A percentile compares a stretch with the other conserved stretches of the same genome.
Evolutionary conservation across 2,888 invertebrate species (phyloP).

Genomic region (Camponotus fellah): DNA sequence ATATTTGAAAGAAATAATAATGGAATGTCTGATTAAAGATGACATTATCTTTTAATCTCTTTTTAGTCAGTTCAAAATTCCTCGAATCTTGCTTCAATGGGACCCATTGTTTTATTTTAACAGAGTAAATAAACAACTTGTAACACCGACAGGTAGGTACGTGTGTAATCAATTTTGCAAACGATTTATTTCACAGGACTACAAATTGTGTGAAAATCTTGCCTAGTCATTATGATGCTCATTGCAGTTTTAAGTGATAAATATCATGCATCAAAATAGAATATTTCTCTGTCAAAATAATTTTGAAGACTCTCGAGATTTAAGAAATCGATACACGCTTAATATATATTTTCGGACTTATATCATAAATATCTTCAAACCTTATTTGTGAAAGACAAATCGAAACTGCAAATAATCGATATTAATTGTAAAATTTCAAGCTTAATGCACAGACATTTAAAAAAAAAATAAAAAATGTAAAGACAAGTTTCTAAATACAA

Average conservation of each 20-base stretch:
- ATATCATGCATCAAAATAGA: constrained; percentile 11
- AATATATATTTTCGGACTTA: too few species aligned
- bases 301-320: background rate
- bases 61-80: constrained; percentile 32
- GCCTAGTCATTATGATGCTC: constrained; percentile 26
- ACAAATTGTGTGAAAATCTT: constrained; percentile 33
- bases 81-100: constrained; percentile 35
- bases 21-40: constrained; percentile 18
- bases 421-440: background rate
- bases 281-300: background rate
- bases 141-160: constrained; percentile 46
- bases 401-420: background rate
- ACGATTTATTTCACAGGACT: constrained; percentile 36
- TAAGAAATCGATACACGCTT: background rate
- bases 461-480: background rate
- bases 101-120: constrained; percentile 60
- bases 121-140: constrained; percentile 33
- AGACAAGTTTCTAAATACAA: background rate
- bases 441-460: background rate
- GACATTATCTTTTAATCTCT: constrained; percentile 28
- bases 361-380: background rate
- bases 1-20: constrained; percentile 13
- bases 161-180: constrained; percentile 30
- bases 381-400: background rate
- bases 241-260: constrained; percentile 34